Conservation (phyloP, 2,113 vertebrate species). For the Puffinus mauretanicus region DNA sequence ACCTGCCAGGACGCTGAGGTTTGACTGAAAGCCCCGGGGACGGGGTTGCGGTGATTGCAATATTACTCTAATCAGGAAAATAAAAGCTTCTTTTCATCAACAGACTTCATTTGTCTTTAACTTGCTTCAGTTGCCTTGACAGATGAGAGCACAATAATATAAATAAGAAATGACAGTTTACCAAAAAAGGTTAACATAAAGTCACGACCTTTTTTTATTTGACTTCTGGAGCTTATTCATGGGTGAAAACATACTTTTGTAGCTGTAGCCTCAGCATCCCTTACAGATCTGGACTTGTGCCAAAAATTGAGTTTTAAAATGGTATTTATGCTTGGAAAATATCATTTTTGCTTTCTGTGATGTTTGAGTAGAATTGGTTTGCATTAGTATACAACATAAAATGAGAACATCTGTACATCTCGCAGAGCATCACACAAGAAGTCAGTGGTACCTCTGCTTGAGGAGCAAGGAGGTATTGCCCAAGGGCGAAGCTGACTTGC, state of each 20-base stretch:
- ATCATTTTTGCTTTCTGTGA: not conserved
- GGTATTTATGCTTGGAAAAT: not conserved
- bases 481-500: not conserved
- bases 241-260: constrained; percentile 22
- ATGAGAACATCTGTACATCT: not conserved
- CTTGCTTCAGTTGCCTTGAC: constrained; percentile 5
- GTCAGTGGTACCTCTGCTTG: not conserved
- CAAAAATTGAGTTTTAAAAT: not conserved
- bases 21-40: not conserved
- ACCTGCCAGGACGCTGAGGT: not conserved
- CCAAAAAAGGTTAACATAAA: constrained; percentile 46
- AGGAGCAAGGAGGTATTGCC: not conserved
- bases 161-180: constrained; percentile 61
- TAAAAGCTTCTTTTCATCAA: constrained; percentile 15
- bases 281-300: not conserved
- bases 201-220: not conserved
- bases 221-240: constrained; percentile 42
- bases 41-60: not conserved
- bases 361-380: not conserved
- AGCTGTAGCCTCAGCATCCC: not conserved
- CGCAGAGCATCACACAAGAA: rapidly evolving
- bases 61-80: constrained; percentile 6
- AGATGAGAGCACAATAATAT: constrained; percentile 25
- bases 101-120: not conserved
- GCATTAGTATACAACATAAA: not conserved